phyloP scores from a whole-genome alignment of 2,113 vertebrate genomes.

The Cinclus mexicanus region DNA sequence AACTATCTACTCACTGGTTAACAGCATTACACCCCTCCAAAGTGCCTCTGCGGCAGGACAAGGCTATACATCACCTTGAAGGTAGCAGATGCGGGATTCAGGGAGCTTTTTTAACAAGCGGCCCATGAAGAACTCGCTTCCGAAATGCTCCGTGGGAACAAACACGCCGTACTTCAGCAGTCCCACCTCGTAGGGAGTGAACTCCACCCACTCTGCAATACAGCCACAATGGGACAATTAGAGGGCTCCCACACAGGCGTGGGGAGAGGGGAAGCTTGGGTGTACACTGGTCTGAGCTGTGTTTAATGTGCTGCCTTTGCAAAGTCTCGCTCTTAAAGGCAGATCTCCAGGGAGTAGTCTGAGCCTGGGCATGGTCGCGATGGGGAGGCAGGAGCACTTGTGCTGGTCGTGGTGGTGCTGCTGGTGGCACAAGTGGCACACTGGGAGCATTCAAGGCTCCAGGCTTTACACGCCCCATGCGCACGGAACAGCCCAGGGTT shows the following conservation, averaged over 20 bases:
- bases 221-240: neutral
- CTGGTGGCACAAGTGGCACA: neutral
- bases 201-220: slow-evolving; percentile 80
- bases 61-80: slow-evolving; percentile 65
- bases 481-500: neutral
- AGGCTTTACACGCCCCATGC: fast-evolving
- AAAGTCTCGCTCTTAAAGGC: neutral
- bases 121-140: slow-evolving; percentile 81
- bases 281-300: neutral
- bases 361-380: fast-evolving
- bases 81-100: slow-evolving; percentile 75
- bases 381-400: neutral
- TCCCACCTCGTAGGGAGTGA: slow-evolving; percentile 77
- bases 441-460: neutral
- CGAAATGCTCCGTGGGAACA: slow-evolving; percentile 66
- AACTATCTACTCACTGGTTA: neutral
- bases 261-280: neutral
- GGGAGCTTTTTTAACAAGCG: slow-evolving; percentile 63
- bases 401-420: fast-evolving
- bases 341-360: fast-evolving
- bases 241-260: fast-evolving
- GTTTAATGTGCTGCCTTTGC: neutral
- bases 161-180: slow-evolving; percentile 75
- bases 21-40: neutral
- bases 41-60: neutral